Conservation (phyloP, 1,140 invertebrate species). For the Lutraria rhynchaena region DNA sequence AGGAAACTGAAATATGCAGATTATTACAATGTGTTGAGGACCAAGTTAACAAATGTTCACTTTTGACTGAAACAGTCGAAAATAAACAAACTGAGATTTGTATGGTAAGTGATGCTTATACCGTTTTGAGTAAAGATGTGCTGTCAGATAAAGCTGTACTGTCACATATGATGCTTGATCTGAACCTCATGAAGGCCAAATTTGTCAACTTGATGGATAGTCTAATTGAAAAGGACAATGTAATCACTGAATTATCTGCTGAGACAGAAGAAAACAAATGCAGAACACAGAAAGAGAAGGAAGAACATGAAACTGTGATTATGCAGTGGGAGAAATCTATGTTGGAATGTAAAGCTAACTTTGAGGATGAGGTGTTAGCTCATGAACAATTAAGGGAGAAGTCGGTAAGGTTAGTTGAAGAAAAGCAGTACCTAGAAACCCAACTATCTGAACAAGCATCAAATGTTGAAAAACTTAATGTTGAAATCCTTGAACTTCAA, state of each 20-base stretch:
- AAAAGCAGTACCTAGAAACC: too few species aligned
- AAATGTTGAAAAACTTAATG: not conserved
- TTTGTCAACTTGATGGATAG: slow-evolving; percentile 29
- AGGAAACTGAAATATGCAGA: not conserved
- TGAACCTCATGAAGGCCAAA: slow-evolving; percentile 21
- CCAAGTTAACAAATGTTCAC: not conserved
- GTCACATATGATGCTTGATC: slow-evolving; percentile 45
- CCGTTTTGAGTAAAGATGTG: not conserved
- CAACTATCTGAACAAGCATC: too few species aligned
- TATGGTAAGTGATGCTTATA: slow-evolving; percentile 8
- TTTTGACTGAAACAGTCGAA: not conserved
- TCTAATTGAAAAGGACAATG: slow-evolving; percentile 35
- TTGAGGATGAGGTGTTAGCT: too few species aligned
- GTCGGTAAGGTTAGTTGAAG: too few species aligned
- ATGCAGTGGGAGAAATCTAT: too few species aligned
- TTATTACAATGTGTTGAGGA: slow-evolving; percentile 3
- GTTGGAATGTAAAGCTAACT: too few species aligned
- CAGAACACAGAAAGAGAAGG: not conserved
- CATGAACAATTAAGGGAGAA: too few species aligned
- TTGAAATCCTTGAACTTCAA: not conserved
- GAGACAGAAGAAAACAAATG: not conserved
- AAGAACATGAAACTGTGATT: not conserved
- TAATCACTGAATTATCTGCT: not conserved
- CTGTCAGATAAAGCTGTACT: slow-evolving; percentile 40
- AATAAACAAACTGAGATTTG: slow-evolving; percentile 5